Evolutionary conservation across 2,888 invertebrate genomes (phyloP), one percentile per base, ranked within the genome.

Genomic region (Orgyia antiqua): DNA sequence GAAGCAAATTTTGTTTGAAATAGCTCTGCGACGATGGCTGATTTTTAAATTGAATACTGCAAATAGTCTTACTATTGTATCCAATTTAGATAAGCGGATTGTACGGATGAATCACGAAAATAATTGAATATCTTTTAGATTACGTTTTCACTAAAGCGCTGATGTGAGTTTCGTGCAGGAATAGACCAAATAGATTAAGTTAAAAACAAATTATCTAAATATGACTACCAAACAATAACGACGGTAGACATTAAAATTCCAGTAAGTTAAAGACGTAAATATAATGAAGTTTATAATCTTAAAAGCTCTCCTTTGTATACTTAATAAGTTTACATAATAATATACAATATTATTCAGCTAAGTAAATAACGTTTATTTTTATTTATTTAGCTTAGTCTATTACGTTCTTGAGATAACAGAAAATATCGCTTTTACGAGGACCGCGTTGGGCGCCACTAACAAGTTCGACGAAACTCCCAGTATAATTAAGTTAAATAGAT

Each of bases 381-480:
- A 12, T 6, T 12, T 24, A 12, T 33, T 32, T 27, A 28, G 33
- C 33, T 49, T 5, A 28, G 19, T 40, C 32, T 38, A 46, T 53
- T 43, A 41, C 33, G 41, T 42, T 36, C 26, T 29, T 30, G 26
- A 43, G 48, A 49, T 49, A 26, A 37, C 27, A 11, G 17, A 12
- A 21, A 37, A 39, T 45, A 43, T 42, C 12, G 29, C 28, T 34
- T 39, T 38, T 13, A 10, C 15, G 29, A 17, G 40, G 26, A 45
- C 48, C 55, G 44, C 33, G 39, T 33, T 49, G 53, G 51, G 46
- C 42, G 46, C 56, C 53, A 51, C 36, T 38, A 38, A 27, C 30
- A 29, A 42, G 39, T 34, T 46, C 40, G 17, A 19, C 23, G 34
- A 23, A 25, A 21, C 19, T 23, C 25, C 17, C n/a, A 48, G 13